Base-by-base conservation (phyloP, 2,888 invertebrate genomes). In the Netelia virgata region DNA sequence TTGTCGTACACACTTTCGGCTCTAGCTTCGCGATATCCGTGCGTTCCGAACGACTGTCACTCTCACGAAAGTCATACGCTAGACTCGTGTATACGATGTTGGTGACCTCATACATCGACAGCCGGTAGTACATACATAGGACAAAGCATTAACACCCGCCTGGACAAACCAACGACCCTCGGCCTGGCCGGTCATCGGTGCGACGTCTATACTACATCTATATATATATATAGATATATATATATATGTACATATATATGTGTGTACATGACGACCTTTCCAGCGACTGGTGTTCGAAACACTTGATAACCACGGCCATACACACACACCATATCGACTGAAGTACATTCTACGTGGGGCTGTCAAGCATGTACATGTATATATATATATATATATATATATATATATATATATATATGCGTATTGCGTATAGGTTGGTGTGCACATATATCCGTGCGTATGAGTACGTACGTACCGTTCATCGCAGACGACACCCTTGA, bases 81-180 rank as follows among this genome's bases (percentile, higher is more conserved):
- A 47, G 50, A 66, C 55, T 18, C 5, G 57, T 43, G 43, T 50
- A 47, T 28, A 61, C 23, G 28, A 53, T 11, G 41, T 41, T 1
- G 63, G n/a, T 41, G 16, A 9, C 9, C 16, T 41, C n/a, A n/a
- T 63, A 5, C 6, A 36, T 36, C 36, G 1, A 6, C 36, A 36
- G 36, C 6, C 6, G 3, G 41, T 2, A 36, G 6, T 72, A 41
- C 41, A 41, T 20, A 59, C 8, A 16, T 10, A 16, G 41, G 36
- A 47, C 50, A n/a, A 73, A 16, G 9, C 66, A 80, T 68, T 47
- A 66, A 66, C 57, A 66, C 57, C 18, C 43, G 63, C 43, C 14
- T 57, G 16, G 47, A 72, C 66, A 72, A 57, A 72, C 53, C 63
- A 53, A 63, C 41, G 20, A 43, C 50, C 64, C 47, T 53, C 8